Evolutionary conservation across 2,113 vertebrate genomes (phyloP).

Genomic region (Pandion haliaetus): DNA sequence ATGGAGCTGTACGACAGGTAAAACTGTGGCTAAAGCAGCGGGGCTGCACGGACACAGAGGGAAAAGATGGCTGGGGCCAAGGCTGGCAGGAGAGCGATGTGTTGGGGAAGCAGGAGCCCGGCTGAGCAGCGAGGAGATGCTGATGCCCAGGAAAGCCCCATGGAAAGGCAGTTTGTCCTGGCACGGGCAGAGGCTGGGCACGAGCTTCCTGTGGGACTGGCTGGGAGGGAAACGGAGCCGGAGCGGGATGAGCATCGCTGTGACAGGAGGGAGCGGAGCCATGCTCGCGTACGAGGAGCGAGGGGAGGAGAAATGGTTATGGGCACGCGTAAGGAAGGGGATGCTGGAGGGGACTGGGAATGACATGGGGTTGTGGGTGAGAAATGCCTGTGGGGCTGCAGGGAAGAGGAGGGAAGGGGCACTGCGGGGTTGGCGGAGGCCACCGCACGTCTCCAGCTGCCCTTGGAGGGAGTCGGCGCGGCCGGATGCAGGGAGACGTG

Average conservation of each 20-base stretch:
- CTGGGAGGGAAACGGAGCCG: background rate
- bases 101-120: background rate
- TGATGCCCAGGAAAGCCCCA: rapidly evolving
- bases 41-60: rapidly evolving
- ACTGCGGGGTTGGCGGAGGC: background rate
- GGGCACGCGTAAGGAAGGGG: background rate
- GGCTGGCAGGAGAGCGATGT: rapidly evolving
- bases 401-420: background rate
- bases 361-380: rapidly evolving
- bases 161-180: background rate
- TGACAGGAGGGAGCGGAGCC: background rate
- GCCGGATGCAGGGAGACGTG: rapidly evolving
- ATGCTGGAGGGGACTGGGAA: background rate
- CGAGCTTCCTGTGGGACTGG: rapidly evolving
- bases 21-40: rapidly evolving
- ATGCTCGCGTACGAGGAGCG: rapidly evolving
- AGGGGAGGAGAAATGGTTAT: background rate
- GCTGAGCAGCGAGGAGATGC: background rate
- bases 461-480: rapidly evolving
- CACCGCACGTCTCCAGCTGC: background rate
- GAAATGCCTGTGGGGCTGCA: background rate
- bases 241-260: background rate
- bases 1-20: background rate
- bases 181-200: background rate
- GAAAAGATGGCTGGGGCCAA: background rate